Evolutionary conservation across 2,113 vertebrate genomes (phyloP).

Genomic region (Vombatus ursinus): DNA sequence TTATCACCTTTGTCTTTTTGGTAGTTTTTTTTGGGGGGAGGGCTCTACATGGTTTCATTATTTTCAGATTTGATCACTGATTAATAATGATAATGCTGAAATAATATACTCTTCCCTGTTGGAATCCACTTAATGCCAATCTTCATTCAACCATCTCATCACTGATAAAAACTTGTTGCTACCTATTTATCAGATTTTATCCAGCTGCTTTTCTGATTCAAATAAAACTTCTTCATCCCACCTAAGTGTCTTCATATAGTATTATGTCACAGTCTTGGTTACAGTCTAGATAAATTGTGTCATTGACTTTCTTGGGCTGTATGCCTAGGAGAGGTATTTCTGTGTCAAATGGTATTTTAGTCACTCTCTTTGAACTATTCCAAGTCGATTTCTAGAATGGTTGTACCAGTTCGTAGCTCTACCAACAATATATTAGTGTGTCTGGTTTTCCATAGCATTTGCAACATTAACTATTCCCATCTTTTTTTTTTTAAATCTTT

Average conservation of each 20-base stretch:
- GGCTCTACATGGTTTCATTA: constrained; percentile 32
- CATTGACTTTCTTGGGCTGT: neutral
- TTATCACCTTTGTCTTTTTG: constrained; percentile 38
- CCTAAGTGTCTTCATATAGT: neutral
- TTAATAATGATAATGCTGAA: neutral
- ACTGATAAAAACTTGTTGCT: neutral
- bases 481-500: neutral
- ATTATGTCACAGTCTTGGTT: constrained; percentile 22
- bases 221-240: neutral
- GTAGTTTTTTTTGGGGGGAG: neutral
- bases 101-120: neutral
- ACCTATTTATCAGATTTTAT: neutral
- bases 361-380: neutral
- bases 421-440: neutral
- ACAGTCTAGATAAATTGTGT: neutral
- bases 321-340: neutral
- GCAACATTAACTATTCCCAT: neutral
- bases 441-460: neutral
- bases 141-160: neutral
- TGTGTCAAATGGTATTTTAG: neutral
- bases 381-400: neutral
- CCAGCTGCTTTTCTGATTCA: neutral
- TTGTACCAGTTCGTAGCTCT: neutral
- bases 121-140: neutral
- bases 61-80: neutral